Conservation (phyloP, 2,113 vertebrate genomes). For the Dissostichus mawsoni region DNA sequence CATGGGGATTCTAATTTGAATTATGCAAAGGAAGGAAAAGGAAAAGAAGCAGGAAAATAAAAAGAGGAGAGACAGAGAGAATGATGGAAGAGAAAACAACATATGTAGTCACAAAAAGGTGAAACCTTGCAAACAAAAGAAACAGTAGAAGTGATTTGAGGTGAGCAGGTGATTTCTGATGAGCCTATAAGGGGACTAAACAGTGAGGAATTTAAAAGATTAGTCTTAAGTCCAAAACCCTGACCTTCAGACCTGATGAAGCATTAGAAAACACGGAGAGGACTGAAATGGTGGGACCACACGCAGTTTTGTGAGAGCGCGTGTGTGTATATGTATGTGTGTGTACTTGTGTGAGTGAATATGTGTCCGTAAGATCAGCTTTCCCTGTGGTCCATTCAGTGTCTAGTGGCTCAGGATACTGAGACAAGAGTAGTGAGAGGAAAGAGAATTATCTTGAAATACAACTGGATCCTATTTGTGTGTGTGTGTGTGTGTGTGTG, state of each 20-base stretch:
- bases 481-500: slow-evolving; percentile 10
- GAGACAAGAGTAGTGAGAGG: slow-evolving; percentile 75
- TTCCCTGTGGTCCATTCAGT: slow-evolving; percentile 76
- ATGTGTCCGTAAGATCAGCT: slow-evolving; percentile 74
- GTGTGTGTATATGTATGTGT: slow-evolving; percentile 16
- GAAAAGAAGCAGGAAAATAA: slow-evolving; percentile 54
- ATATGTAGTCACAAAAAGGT: slow-evolving; percentile 28
- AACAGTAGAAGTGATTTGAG: slow-evolving; percentile 30
- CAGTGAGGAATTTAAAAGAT: slow-evolving; percentile 72
- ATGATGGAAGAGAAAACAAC: slow-evolving; percentile 63
- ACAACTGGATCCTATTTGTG: slow-evolving; percentile 58
- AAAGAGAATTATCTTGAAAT: slow-evolving; percentile 79
- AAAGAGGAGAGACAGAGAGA: slow-evolving; percentile 25
- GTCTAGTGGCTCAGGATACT: slow-evolving; percentile 72
- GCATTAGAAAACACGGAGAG: slow-evolving; percentile 62
- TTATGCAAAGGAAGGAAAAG: slow-evolving; percentile 66
- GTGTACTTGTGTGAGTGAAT: slow-evolving; percentile 36
- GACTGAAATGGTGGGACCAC: slow-evolving; percentile 70
- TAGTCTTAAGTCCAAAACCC: slow-evolving; percentile 62
- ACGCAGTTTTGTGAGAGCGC: slow-evolving; percentile 59
- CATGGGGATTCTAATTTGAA: slow-evolving; percentile 80
- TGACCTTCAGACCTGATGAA: slow-evolving; percentile 70
- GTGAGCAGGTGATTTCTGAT: slow-evolving; percentile 54
- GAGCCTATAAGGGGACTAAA: slow-evolving; percentile 48
- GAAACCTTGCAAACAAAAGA: slow-evolving; percentile 39